Percentiles rank a stretch among this genome's conserved stretches.
Evolutionary conservation across 2,888 invertebrate genomes (phyloP).

Genomic region (Crepidodera aurea): DNA sequence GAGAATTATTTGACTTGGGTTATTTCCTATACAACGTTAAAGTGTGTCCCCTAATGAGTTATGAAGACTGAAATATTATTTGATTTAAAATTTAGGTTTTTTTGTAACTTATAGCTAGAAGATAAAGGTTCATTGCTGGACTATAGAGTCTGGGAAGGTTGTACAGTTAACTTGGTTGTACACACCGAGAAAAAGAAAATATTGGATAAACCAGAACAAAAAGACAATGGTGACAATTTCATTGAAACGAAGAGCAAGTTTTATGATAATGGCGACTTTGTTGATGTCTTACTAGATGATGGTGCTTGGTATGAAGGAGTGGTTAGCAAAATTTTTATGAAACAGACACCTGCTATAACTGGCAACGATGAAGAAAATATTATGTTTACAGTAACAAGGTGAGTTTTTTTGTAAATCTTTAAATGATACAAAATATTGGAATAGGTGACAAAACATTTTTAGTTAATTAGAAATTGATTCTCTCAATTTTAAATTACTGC

Average conservation of each 20-base stretch:
- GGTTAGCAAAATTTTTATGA: conserved; percentile 64
- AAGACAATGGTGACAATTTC: conserved; percentile 38
- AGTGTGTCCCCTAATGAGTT: background rate
- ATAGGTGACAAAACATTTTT: no score
- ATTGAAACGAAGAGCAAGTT: conserved; percentile 52
- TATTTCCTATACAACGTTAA: no score
- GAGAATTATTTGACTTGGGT: no score
- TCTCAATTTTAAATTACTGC: no score
- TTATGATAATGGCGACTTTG: conserved; percentile 69
- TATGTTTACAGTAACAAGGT: conserved; percentile 61
- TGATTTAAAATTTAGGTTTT: no score
- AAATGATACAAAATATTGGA: no score
- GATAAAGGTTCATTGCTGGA: background rate
- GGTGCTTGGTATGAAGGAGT: conserved; percentile 81
- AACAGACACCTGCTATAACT: conserved; percentile 34
- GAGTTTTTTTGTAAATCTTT: conserved; percentile 20
- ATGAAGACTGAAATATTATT: background rate
- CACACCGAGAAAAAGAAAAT: background rate
- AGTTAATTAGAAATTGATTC: no score
- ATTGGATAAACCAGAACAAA: background rate
- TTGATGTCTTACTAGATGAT: conserved; percentile 71
- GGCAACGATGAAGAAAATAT: conserved; percentile 56
- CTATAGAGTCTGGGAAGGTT: background rate
- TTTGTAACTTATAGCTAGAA: background rate
- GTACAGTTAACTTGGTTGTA: background rate